phyloP scores from a whole-genome alignment of 2,113 vertebrate genomes.

The Melanerpes aurifrons region DNA sequence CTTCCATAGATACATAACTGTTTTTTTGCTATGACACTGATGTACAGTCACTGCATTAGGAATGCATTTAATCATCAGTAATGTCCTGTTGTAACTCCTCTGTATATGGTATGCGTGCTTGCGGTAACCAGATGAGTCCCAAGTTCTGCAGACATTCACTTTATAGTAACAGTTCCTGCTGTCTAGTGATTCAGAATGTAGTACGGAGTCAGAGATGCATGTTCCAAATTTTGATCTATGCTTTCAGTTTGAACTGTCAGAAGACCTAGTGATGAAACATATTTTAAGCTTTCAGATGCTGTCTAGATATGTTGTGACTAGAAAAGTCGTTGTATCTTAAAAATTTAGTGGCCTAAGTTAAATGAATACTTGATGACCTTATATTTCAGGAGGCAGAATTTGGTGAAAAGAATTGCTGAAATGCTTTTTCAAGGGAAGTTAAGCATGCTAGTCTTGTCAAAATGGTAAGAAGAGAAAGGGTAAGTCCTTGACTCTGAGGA shows the following conservation, averaged over 20 bases:
- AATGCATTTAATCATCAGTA: slow-evolving; percentile 46
- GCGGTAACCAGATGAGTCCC: not conserved
- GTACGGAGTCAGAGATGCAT: not conserved
- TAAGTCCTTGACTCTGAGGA: not conserved
- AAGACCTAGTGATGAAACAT: not conserved
- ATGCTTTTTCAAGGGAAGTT: not conserved
- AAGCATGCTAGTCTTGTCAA: not conserved
- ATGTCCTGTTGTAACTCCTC: not conserved
- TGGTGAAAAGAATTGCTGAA: not conserved
- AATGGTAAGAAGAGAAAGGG: not conserved
- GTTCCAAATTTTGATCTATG: not conserved
- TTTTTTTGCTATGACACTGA: slow-evolving; percentile 29
- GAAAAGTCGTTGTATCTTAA: not conserved
- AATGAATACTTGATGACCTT: not conserved
- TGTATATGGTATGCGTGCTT: not conserved
- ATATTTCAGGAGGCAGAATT: not conserved
- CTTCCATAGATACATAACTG: slow-evolving; percentile 6
- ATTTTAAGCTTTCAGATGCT: not conserved
- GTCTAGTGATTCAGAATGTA: not conserved
- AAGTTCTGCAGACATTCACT: not conserved
- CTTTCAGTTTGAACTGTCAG: not conserved
- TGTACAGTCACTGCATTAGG: slow-evolving; percentile 29
- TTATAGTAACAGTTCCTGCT: not conserved
- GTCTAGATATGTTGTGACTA: not conserved
- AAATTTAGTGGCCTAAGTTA: not conserved